Base-by-base conservation (phyloP, 2,888 invertebrate genomes). In the Mesorhabditis belari region DNA sequence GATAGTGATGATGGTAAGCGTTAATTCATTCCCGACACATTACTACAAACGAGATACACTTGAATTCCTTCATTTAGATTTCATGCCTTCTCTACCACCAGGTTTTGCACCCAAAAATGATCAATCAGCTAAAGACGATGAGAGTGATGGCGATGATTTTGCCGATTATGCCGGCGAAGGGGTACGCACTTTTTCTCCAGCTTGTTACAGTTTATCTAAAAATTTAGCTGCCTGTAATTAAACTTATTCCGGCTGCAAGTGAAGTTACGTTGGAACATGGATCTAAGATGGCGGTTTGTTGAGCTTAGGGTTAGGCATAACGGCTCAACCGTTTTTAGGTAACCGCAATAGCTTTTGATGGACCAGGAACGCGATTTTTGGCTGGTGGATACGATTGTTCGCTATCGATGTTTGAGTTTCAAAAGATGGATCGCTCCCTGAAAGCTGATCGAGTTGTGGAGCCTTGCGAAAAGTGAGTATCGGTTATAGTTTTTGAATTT, bases 341-440 rank as follows among this genome's bases (percentile, higher is more conserved):
- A 0, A 88, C 92, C 3, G 93, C 93, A 0, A 82, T 98, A 2
- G 88, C 90, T 0, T 88, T 92, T 0, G 98, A 98, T 83, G 91
- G 93, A 0, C 90, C 93, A 1, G 98, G 96, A 0, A 92, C 94
- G 0, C 85, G 96, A 0, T 82, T 91, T 49, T 88, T 91, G 0
- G 89, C 90, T 0, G 98, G 98, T 0, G 92, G 94, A 0, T 88
- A 91, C 26, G 96, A 98, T 82, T 98, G 94, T 56, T 59, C 63
- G 73, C 89, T 98, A 2, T 89, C 90, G 58, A 90, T 98, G 75
- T 98, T 93, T 93, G 98, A 99, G 81, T 98, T 98, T 85, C 91
- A 93, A 66, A 96, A 95, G 4, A 96, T 98, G 94, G 94, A 96
- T 81, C 87, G 66, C 58, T 62, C 73, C 1, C 58, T 79, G 69